Evolutionary conservation across 1,140 invertebrate genomes (phyloP), one percentile per base, ranked within the genome.

Genomic region (Conus betulinus): DNA sequence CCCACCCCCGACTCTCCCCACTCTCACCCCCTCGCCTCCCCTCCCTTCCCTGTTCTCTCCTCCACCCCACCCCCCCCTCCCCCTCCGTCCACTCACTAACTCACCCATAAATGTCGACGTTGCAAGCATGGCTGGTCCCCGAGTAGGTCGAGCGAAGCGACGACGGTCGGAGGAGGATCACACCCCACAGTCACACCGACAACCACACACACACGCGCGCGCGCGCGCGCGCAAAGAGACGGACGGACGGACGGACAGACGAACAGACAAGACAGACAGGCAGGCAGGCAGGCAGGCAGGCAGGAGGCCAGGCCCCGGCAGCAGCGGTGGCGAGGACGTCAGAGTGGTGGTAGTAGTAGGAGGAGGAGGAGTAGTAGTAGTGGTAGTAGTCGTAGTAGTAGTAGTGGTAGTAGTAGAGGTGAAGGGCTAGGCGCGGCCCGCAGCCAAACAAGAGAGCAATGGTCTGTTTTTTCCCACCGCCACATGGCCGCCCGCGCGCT

Each of bases 81-180:
- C 55, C 57, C 15, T 60, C 8, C 8, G 15, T 60, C 15, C 67
- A 71, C 67, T 71, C 39, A 25, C 25, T 79, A 51, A 81, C 79
- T 81, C 79, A 81, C 79, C 79, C 79, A 81, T 81, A 23, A 81
- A 81, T 13, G 79, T 81, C 6, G 79, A 81, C 51, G 79, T 81
- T 23, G 79, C 79, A 23, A 81, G 79, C 79, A 81, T 81, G 79
- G 51, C 79, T 81, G 79, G 39, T 10, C 13, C 79, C 20, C 7
- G 13, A 81, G 79, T 53, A 51, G 76, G 67, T 23, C 67, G 67
- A 71, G 67, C 39, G 76, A 78, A 78, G 76, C 79, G n/a, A 63
- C 67, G 51, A 53, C 7, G 79, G 53, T 15, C 15, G 17, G 79
- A 17, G 5, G 79, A 53, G 8, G 79, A 81, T 20, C 79, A 81